Percentiles rank a stretch among this genome's conserved stretches.
Evolutionary conservation across 1,140 invertebrate genomes (phyloP).

Genomic region (Steinernema feltiae): DNA sequence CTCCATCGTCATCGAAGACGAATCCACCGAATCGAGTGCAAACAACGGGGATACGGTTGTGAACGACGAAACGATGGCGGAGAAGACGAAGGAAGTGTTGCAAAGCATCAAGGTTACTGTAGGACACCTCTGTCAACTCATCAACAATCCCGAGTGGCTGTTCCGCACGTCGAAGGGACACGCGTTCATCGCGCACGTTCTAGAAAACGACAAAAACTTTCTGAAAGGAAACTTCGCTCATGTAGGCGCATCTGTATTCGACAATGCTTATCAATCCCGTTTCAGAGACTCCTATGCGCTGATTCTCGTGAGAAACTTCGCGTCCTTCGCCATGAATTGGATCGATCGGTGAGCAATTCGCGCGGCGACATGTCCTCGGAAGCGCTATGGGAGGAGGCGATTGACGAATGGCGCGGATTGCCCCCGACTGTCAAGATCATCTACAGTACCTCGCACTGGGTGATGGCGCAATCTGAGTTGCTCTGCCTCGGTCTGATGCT

Average conservation of each 20-base stretch:
- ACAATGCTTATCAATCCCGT: background rate
- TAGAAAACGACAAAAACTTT: background rate
- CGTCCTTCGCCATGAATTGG: background rate
- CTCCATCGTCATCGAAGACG: background rate
- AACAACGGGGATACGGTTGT: background rate
- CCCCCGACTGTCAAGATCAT: background rate
- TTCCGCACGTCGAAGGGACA: background rate
- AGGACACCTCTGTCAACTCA: background rate
- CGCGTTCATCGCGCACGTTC: background rate
- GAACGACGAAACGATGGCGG: conserved; percentile 3
- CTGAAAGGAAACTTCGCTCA: conserved; percentile 11
- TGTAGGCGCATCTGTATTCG: background rate
- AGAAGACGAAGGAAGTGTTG: background rate
- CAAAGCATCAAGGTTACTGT: background rate
- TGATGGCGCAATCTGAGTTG: background rate
- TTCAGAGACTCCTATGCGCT: background rate
- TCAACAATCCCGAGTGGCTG: conserved; percentile 10
- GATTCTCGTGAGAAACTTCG: conserved; percentile 6
- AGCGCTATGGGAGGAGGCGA: background rate
- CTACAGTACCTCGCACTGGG: background rate
- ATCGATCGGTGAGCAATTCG: background rate
- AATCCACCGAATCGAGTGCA: background rate
- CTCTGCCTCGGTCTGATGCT: background rate
- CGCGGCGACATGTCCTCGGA: background rate
- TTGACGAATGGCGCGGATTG: background rate